Conservation (phyloP, 2,888 invertebrate genomes). For the Petrolisthes cinctipes region DNA sequence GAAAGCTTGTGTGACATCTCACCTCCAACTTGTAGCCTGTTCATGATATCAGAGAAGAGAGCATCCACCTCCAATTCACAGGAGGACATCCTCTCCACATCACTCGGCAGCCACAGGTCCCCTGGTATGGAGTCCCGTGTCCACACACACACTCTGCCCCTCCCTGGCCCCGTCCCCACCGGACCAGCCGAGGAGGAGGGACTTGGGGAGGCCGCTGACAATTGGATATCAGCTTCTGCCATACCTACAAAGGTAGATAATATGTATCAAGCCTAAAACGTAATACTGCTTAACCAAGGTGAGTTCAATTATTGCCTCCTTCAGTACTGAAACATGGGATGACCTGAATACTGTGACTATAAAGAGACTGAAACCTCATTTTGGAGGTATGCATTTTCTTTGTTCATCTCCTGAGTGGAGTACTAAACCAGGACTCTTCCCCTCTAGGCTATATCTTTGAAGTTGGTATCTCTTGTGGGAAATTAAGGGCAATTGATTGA, state of each 20-base stretch:
- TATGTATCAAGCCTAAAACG: background rate
- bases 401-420: no score
- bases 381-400: no score
- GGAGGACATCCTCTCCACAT: slow-evolving; percentile 65
- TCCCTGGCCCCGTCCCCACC: background rate
- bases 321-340: no score
- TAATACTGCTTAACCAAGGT: background rate
- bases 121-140: slow-evolving; percentile 47
- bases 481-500: no score
- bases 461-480: no score
- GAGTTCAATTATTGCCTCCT: no score
- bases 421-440: no score
- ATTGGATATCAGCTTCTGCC: background rate
- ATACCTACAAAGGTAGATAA: background rate
- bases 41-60: slow-evolving; percentile 84
- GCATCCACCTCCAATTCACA: slow-evolving; percentile 89
- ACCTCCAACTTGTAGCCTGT: slow-evolving; percentile 70
- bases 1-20: background rate
- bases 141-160: slow-evolving; percentile 49
- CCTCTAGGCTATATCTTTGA: no score
- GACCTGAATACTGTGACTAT: no score
- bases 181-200: background rate
- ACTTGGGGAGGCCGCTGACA: slow-evolving; percentile 2
- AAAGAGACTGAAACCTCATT: no score
- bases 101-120: slow-evolving; percentile 48